Evolutionary conservation across 2,113 vertebrate species (phyloP), one percentile per base, ranked within the genome.

Genomic region (Poeciliopsis prolifica): DNA sequence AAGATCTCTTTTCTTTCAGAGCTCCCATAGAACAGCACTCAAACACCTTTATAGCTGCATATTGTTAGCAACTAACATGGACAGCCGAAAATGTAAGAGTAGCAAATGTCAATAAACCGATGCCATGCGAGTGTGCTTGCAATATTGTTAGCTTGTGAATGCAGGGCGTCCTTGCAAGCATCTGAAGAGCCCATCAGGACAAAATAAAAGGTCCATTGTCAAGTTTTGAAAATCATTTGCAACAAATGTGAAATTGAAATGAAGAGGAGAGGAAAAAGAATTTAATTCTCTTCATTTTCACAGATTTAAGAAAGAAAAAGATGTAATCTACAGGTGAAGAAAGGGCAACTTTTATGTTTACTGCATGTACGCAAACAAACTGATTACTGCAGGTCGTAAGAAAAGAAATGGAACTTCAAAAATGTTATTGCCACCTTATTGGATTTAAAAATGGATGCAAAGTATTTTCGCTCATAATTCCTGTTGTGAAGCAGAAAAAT

Each of bases 191-290:
- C 71, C 5, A 65, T 30, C 24, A 44, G 65, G 78, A 77, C 64
- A 22, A 67, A 88, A 70, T 78, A 82, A 68, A 75, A 48, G 75
- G 85, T 84, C 68, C 79, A 61, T 58, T 33, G 72, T 88, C 71
- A 8, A 74, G 35, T 19, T 79, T 37, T 76, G 44, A 70, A 84
- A 74, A 80, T 83, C 75, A 61, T 67, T 79, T 40, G 70, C 79
- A 33, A 74, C 40, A 83, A 85, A 82, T 83, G 72, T 72, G 62
- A 80, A 30, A 84, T 83, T 81, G 87, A 83, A 80, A 89, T 9
- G 0, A 7, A 74, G 13, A 30, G 0, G 54, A 2, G 10, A 35
- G 19, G 13, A 10, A 40, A 54, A 71, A 35, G 3, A 1, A 68
- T 19, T 8, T 26, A 15, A 48, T 19, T 48, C 1, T 48, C 14